phyloP scores from a whole-genome alignment of 2,888 invertebrate genomes.

The Leptinotarsa peninsularis region DNA sequence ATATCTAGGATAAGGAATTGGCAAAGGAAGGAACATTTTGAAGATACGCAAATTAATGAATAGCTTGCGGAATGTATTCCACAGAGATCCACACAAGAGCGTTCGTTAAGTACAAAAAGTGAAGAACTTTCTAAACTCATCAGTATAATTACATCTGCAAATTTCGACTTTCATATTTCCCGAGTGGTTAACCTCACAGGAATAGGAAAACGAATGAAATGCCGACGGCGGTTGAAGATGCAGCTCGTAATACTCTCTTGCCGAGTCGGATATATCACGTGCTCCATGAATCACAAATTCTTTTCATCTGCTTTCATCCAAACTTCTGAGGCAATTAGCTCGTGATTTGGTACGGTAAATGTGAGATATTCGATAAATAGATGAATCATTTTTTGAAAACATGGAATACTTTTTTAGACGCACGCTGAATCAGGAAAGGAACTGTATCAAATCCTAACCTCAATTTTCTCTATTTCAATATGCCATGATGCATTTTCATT shows the following conservation, averaged over 20 bases:
- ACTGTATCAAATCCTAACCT: no score
- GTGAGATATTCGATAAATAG: neutral
- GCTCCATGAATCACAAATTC: constrained; percentile 16
- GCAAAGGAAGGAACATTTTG: no score
- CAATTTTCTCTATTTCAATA: no score
- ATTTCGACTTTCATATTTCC: constrained; percentile 26
- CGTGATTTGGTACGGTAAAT: constrained; percentile 1
- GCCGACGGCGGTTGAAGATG: constrained; percentile 38
- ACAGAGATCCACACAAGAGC: neutral
- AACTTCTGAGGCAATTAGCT: neutral
- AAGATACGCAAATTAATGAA: no score
- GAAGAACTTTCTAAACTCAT: constrained; percentile 10
- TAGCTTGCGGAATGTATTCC: neutral
- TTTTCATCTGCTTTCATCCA: constrained; percentile 5
- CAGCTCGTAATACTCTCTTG: constrained; percentile 34
- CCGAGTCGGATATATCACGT: constrained; percentile 6
- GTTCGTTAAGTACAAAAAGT: neutral
- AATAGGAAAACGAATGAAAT: constrained; percentile 25
- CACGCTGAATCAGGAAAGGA: no score
- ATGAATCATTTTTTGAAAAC: neutral
- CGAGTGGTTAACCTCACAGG: constrained; percentile 35
- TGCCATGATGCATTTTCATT: no score
- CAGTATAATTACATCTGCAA: constrained; percentile 21
- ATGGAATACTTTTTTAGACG: no score
- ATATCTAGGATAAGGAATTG: no score